Evolutionary conservation across 1,140 invertebrate genomes (phyloP).

Genomic region (Parasteatoda tepidariorum): DNA sequence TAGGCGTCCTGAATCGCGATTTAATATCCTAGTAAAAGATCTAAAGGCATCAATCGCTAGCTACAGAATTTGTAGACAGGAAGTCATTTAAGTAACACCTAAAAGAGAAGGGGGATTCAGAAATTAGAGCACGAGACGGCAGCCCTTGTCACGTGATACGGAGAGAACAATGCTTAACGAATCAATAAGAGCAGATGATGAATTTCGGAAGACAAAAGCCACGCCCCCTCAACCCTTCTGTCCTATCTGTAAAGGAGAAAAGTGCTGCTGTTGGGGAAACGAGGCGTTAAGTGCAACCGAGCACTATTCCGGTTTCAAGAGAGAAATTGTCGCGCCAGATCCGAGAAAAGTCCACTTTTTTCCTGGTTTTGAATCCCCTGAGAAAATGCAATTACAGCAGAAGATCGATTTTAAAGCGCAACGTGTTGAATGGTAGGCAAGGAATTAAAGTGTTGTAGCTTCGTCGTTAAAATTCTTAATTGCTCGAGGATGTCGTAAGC

Average conservation of each 20-base stretch:
- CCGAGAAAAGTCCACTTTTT: neutral
- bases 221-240: conserved; percentile 12
- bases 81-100: conserved; percentile 26
- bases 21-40: neutral
- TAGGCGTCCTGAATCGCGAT: neutral
- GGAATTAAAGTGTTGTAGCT: neutral
- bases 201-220: conserved; percentile 39
- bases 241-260: conserved; percentile 6
- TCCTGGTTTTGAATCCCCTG: neutral
- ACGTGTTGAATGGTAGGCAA: conserved; percentile 18
- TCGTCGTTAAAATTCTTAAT: neutral
- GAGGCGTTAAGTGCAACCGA: conserved; percentile 26
- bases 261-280: conserved; percentile 26
- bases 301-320: conserved; percentile 21
- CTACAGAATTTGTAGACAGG: conserved; percentile 10
- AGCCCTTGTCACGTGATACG: conserved; percentile 20
- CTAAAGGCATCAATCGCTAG: neutral
- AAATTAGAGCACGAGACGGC: neutral
- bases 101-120: neutral
- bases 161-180: conserved; percentile 31
- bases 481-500: too few species aligned
- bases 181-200: conserved; percentile 40
- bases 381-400: neutral
- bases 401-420: neutral
- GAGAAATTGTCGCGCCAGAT: neutral